Conservation (phyloP, 2,888 invertebrate species). For the Apamea epomidion region DNA sequence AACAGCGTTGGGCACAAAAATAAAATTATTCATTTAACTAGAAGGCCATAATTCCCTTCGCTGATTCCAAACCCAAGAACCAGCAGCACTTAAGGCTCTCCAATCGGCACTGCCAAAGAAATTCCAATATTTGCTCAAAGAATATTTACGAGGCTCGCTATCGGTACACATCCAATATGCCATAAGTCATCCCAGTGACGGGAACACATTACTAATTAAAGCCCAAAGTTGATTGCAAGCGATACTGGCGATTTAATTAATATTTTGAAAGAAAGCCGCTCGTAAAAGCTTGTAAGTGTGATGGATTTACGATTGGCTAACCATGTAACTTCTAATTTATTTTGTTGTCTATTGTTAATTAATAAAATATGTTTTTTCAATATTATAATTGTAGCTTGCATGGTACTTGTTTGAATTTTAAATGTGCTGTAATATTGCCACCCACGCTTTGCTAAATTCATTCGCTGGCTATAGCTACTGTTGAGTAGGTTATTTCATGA, state of each 20-base stretch:
- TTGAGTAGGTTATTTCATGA: background rate
- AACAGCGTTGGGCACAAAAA: background rate
- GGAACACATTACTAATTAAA: conserved; percentile 82
- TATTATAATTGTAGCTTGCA: conserved; percentile 1
- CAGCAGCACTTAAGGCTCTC: conserved; percentile 25
- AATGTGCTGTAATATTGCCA: background rate
- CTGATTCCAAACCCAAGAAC: conserved; percentile 7
- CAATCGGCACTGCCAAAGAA: conserved; percentile 58
- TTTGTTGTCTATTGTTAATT: conserved; percentile 49
- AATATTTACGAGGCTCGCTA: conserved; percentile 63
- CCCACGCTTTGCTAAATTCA: background rate
- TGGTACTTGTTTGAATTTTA: background rate
- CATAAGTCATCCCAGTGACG: conserved; percentile 81
- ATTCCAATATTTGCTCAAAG: conserved; percentile 67
- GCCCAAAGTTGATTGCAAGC: conserved; percentile 76
- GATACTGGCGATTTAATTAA: conserved; percentile 79
- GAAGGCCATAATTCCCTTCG: background rate
- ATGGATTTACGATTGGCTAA: conserved; percentile 73
- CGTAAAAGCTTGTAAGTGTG: conserved; percentile 75
- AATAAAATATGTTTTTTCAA: conserved; percentile 34
- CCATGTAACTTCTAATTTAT: conserved; percentile 58
- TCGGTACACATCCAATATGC: conserved; percentile 77
- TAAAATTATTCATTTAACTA: background rate
- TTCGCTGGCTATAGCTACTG: background rate
- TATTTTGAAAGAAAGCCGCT: conserved; percentile 72